phyloP scores from a whole-genome alignment of 1,140 invertebrate genomes.

The Mylabris phalerata region DNA sequence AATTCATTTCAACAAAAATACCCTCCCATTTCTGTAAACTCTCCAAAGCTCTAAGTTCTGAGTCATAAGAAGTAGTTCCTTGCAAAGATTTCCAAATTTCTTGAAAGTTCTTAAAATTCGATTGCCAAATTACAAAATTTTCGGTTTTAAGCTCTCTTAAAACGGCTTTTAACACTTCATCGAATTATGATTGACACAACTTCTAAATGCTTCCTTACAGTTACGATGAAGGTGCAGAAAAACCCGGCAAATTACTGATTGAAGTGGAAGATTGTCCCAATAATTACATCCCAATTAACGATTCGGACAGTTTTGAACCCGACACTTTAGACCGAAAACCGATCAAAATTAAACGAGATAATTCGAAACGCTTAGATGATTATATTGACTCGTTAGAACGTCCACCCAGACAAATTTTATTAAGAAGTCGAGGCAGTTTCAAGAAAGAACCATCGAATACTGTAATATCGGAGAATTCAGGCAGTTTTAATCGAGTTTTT shows the following conservation, averaged over 20 bases:
- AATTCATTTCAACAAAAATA: neutral
- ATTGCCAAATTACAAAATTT: no score
- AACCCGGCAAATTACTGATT: conserved; percentile 66
- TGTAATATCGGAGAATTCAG: neutral
- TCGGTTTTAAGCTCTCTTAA: no score
- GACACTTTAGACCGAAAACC: conserved; percentile 79
- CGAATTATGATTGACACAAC: neutral
- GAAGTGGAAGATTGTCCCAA: conserved; percentile 68
- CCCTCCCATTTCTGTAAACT: neutral
- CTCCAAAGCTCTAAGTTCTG: neutral
- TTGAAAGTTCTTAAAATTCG: no score
- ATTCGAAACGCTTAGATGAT: conserved; percentile 27
- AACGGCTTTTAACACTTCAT: neutral
- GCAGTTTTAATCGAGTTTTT: conserved; percentile 46
- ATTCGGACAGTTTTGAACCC: conserved; percentile 72
- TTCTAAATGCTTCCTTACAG: neutral
- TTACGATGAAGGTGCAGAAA: conserved; percentile 49
- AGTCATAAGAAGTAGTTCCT: no score
- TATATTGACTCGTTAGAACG: conserved; percentile 52
- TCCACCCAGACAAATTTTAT: conserved; percentile 48
- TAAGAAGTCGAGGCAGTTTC: conserved; percentile 56
- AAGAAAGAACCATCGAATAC: conserved; percentile 41
- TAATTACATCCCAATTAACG: conserved; percentile 60
- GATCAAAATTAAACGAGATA: conserved; percentile 44
- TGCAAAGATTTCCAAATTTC: no score